Percentiles rank a stretch among this genome's conserved stretches.
Evolutionary conservation across 2,888 invertebrate species (phyloP).

Genomic region (Ennomos erosarius): DNA sequence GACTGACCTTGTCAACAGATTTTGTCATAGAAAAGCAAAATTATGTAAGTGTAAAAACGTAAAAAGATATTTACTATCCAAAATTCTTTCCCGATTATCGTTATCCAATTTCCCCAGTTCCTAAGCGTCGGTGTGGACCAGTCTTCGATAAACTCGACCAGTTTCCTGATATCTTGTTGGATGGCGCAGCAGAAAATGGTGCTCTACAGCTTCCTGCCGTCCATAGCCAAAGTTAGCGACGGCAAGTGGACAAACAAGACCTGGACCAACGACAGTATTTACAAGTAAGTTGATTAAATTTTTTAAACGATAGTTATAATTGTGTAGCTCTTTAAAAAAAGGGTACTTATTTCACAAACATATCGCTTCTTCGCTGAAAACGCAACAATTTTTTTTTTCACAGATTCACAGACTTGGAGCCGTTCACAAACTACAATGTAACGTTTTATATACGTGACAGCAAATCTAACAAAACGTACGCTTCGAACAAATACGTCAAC

Average conservation of each 20-base stretch:
- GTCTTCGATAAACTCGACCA: slow-evolving; percentile 86
- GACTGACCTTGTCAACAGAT: no score
- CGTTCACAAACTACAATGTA: slow-evolving; percentile 91
- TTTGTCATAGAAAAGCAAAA: no score
- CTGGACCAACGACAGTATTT: slow-evolving; percentile 87
- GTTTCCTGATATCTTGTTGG: slow-evolving; percentile 88
- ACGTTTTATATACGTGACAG: slow-evolving; percentile 89
- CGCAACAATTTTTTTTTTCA: no score
- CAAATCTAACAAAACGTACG: slow-evolving; percentile 84
- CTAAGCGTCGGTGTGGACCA: slow-evolving; percentile 88
- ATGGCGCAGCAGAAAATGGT: slow-evolving; percentile 73
- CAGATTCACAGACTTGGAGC: slow-evolving; percentile 87
- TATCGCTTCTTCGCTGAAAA: no score
- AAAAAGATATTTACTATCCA: no score
- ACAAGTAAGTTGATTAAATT: slow-evolving; percentile 55
- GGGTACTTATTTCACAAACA: no score
- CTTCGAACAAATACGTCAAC: slow-evolving; percentile 87
- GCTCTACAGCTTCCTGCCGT: slow-evolving; percentile 88
- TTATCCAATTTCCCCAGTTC: slow-evolving; percentile 59
- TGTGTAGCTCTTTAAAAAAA: no score
- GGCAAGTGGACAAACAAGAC: slow-evolving; percentile 83
- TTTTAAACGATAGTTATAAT: not conserved
- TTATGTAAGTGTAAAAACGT: no score
- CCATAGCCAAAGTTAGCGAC: slow-evolving; percentile 83
- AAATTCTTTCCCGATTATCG: no score